Conservation (phyloP, 37 sponge, comb jelly and placozoan genomes). For the Cladorhizidae sp. region DNA sequence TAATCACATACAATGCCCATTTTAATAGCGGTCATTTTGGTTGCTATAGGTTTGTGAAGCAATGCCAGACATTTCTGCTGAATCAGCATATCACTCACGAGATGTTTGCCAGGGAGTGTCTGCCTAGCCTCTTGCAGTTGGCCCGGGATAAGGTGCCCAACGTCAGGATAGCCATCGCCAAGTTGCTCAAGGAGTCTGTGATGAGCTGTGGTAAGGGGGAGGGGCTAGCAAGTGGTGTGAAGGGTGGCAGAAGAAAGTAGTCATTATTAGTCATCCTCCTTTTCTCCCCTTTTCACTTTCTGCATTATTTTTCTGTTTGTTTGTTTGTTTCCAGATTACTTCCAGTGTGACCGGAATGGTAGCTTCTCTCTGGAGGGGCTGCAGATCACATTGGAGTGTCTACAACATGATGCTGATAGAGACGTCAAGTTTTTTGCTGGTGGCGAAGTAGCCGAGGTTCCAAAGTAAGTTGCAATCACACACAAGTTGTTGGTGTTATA, state of each 20-base stretch:
- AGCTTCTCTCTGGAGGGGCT: conserved; percentile 39
- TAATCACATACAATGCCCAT: no score
- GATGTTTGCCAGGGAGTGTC: conserved; percentile 52
- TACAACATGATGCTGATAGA: conserved; percentile 55
- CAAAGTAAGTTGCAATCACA: background rate
- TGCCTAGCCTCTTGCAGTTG: conserved; percentile 53
- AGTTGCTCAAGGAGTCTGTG: conserved; percentile 39
- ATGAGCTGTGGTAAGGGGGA: conserved; percentile 27
- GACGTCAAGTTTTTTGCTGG: conserved; percentile 79
- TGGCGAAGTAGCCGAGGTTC: conserved; percentile 19
- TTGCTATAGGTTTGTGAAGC: conserved; percentile 53
- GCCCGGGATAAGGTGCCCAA: conserved; percentile 70
- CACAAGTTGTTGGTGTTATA: background rate
- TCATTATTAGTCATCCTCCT: no score
- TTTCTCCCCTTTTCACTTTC: no score
- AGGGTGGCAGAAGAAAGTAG: no score
- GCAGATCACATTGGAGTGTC: conserved; percentile 21
- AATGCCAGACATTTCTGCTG: conserved; percentile 45
- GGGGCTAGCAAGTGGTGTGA: background rate
- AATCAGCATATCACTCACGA: conserved; percentile 35
- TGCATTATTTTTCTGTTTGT: no score
- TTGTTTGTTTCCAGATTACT: background rate
- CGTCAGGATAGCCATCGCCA: conserved; percentile 71
- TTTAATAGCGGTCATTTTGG: background rate
- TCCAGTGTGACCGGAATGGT: conserved; percentile 4